Percentiles rank a stretch among this genome's conserved stretches.
These are phyloP conservation scores for Tolypeutes matacus DNA, from an alignment of 2,797 vertebrate species.

Conservation along the genomic window DNA sequence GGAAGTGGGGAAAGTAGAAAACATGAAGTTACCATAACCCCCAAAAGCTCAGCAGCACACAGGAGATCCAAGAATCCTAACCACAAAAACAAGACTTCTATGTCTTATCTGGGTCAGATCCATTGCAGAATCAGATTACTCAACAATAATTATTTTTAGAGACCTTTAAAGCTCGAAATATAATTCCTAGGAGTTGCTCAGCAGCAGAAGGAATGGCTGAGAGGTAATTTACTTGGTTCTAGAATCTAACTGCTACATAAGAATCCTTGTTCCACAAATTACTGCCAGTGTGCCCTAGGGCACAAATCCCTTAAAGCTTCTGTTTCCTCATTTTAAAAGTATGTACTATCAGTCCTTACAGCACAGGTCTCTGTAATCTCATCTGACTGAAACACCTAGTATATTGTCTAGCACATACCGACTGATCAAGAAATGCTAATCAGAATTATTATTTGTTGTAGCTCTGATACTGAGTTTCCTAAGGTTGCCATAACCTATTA, in stretches of 20 bases:
- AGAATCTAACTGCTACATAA: not conserved
- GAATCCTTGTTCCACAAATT: not conserved
- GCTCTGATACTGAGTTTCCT: not conserved
- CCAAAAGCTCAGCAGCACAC: not conserved
- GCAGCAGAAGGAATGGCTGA: slow-evolving; percentile 5
- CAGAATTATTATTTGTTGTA: not conserved
- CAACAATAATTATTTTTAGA: not conserved
- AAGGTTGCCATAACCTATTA: not conserved
- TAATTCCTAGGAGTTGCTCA: not conserved
- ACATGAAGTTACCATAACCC: not conserved
- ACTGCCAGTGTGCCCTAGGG: not conserved
- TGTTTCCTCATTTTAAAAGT: not conserved
- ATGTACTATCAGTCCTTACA: not conserved
- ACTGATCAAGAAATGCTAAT: not conserved
- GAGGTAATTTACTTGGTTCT: not conserved
- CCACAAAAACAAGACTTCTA: not conserved
- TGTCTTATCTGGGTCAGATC: not conserved
- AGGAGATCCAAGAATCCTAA: not conserved
- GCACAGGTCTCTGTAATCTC: not conserved
- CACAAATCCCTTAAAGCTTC: not conserved
- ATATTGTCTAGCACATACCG: not conserved
- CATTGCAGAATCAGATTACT: not conserved
- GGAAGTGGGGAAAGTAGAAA: not conserved
- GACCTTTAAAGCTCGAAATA: slow-evolving; percentile 1
- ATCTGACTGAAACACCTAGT: not conserved